Conservation (phyloP, 2,888 invertebrate species). For the Watsonalla cultraria region DNA sequence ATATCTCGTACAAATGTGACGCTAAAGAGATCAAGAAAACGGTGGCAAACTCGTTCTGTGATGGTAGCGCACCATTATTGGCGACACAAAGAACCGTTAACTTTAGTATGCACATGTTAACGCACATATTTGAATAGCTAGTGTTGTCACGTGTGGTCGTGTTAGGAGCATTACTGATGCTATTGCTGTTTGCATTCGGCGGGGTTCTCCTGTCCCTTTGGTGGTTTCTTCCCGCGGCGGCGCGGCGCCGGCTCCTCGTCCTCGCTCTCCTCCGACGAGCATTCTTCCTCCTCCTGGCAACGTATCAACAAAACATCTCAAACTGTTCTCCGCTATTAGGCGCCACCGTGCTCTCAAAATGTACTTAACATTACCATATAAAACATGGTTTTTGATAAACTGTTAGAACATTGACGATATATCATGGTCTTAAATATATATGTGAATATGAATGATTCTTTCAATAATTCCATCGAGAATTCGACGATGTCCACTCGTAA, state of each 20-base stretch:
- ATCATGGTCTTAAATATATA: no score
- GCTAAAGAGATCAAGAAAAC: no score
- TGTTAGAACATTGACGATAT: no score
- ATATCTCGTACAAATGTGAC: no score
- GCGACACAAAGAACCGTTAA: no score
- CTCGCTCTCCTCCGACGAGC: conserved; percentile 80
- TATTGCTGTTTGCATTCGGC: conserved; percentile 88
- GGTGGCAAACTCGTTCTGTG: no score
- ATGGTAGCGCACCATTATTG: no score
- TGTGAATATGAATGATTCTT: no score
- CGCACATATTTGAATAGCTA: not conserved
- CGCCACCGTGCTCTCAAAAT: not conserved
- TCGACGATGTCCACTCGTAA: no score
- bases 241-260: conserved; percentile 71
- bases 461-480: no score
- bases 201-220: conserved; percentile 59
- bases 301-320: conserved; percentile 17
- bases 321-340: not conserved
- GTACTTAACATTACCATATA: not conserved
- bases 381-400: no score
- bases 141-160: not conserved
- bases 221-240: conserved; percentile 57
- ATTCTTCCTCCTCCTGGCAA: conserved; percentile 69
- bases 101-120: no score
- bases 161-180: conserved; percentile 15